Conservation (phyloP, 30 jellyfish, hydroid and myxozoan species). For the Aurelia sp. region DNA sequence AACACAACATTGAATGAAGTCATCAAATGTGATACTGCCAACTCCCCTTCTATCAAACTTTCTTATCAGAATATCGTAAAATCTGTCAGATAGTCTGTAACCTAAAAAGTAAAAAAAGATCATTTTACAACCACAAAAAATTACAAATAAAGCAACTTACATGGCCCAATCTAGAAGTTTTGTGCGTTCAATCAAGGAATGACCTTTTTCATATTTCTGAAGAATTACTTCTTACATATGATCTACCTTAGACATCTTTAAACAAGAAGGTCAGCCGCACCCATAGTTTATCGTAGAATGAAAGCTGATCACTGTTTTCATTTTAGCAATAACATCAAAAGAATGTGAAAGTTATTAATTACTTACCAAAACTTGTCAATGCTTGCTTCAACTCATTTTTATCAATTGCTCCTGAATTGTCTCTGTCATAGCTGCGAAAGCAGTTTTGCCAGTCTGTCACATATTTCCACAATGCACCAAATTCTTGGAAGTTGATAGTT, state of each 20-base stretch:
- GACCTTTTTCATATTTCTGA: too few species aligned
- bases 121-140: too few species aligned
- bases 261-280: too few species aligned
- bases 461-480: constrained; percentile 95
- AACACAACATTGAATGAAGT: constrained; percentile 98
- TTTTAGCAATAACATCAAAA: neutral
- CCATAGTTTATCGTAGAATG: too few species aligned
- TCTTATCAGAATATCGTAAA: constrained; percentile 74
- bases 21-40: constrained; percentile 90
- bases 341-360: neutral
- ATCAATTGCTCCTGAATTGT: constrained; percentile 91
- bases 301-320: too few species aligned
- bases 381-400: constrained; percentile 87
- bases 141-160: too few species aligned
- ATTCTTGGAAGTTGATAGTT: constrained; percentile 86
- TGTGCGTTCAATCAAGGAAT: too few species aligned
- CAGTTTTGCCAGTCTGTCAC: constrained; percentile 98
- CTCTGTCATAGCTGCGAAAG: constrained; percentile 92
- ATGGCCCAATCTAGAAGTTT: too few species aligned
- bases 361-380: constrained; percentile 87
- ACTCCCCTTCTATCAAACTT: constrained; percentile 88
- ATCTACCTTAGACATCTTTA: too few species aligned
- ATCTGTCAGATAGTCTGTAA: constrained; percentile 85
- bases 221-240: too few species aligned
- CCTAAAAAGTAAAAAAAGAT: constrained; percentile 19